These are phyloP conservation scores for Apis mellifera DNA, from an alignment of 1,140 invertebrate genomes.

Conservation along the genomic window Amel_HAv3.1 CM009933.2:1077501-1078000, in stretches of 20 bases:
- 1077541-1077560: constrained; percentile 31
- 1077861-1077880: constrained; percentile 73
- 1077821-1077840: constrained; percentile 77
- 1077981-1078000: constrained; percentile 35
- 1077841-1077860: constrained; percentile 78
- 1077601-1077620: constrained; percentile 77
- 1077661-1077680: constrained; percentile 74
- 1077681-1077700: not conserved
- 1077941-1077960: not conserved
- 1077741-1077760: not conserved
- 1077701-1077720: not conserved
- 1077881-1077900: constrained; percentile 73
- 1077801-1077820: constrained; percentile 69
- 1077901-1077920: constrained; percentile 65
- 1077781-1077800: constrained; percentile 8
- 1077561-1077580: constrained; percentile 66
- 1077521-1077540: constrained; percentile 42
- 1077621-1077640: constrained; percentile 67
- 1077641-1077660: constrained; percentile 75
- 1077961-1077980: not conserved
- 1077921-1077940: not conserved
- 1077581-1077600: constrained; percentile 69
- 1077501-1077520: constrained; percentile 74
- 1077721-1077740: not conserved
- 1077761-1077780: too few species aligned